Evolutionary conservation across 2,888 invertebrate genomes (phyloP).

Genomic region (Erynnis tages): DNA sequence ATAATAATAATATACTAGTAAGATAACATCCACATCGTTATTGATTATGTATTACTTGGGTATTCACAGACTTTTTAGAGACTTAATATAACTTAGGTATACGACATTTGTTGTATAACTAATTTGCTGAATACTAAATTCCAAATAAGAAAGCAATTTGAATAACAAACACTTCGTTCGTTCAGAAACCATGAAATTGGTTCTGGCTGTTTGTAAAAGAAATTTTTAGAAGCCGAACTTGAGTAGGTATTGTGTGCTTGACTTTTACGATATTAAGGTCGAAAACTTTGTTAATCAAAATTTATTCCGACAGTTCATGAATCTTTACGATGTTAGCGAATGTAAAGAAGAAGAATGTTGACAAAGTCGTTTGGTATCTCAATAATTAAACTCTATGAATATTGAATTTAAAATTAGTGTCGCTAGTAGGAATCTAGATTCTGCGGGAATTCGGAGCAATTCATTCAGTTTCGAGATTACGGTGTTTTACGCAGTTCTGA

Average conservation of each 20-base stretch:
- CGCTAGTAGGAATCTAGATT: too few relatives aligned
- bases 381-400: too few relatives aligned
- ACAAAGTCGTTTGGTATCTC: too few relatives aligned
- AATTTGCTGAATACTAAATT: not conserved
- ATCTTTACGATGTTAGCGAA: not conserved
- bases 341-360: too few relatives aligned
- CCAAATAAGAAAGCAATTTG: not conserved
- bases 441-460: too few relatives aligned
- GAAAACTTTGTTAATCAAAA: not conserved
- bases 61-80: not conserved
- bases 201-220: not conserved
- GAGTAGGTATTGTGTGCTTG: not conserved
- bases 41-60: too few relatives aligned
- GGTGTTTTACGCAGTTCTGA: too few relatives aligned
- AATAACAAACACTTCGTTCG: not conserved
- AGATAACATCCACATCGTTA: too few relatives aligned
- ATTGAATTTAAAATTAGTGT: too few relatives aligned
- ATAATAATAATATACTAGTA: too few relatives aligned
- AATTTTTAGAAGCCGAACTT: not conserved
- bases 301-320: not conserved
- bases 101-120: not conserved
- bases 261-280: not conserved
- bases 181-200: conserved; percentile 3
- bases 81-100: not conserved
- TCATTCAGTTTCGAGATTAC: too few relatives aligned